Evolutionary conservation across 2,797 vertebrate species (phyloP).

Genomic region (Pyrocephalus nanus): DNA sequence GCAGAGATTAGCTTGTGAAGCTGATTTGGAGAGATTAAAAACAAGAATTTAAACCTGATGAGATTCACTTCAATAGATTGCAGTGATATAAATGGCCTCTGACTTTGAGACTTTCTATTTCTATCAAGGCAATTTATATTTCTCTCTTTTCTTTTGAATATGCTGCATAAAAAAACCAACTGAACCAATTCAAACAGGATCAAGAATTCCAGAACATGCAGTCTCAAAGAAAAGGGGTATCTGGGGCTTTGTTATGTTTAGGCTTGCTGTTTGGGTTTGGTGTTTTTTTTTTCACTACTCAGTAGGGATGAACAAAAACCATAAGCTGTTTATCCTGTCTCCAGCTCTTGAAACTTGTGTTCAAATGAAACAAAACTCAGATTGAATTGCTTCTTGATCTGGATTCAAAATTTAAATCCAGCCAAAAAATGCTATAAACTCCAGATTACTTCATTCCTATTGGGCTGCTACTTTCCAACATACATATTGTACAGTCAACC

Average conservation of each 20-base stretch:
- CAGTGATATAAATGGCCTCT: not conserved
- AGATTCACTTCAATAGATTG: not conserved
- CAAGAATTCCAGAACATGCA: not conserved
- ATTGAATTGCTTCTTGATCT: not conserved
- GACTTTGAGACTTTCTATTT: not conserved
- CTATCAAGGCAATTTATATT: not conserved
- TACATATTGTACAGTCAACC: not conserved
- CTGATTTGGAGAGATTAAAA: conserved; percentile 1
- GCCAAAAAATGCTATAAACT: not conserved
- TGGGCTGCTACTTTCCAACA: not conserved
- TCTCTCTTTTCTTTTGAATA: not conserved
- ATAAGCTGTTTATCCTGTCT: not conserved
- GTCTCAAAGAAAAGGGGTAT: not conserved
- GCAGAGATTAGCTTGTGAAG: not conserved
- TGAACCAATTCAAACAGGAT: not conserved
- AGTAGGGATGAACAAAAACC: not conserved
- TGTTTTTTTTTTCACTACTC: not conserved
- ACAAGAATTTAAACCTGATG: not conserved
- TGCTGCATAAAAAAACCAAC: not conserved
- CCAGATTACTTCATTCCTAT: not conserved
- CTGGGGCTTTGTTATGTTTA: not conserved
- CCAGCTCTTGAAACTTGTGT: not conserved
- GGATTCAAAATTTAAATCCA: not conserved
- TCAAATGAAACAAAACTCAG: not conserved
- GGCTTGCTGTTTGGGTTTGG: not conserved